Base-by-base conservation (phyloP, 2,797 vertebrate genomes). In the Valencia hispanica region DNA sequence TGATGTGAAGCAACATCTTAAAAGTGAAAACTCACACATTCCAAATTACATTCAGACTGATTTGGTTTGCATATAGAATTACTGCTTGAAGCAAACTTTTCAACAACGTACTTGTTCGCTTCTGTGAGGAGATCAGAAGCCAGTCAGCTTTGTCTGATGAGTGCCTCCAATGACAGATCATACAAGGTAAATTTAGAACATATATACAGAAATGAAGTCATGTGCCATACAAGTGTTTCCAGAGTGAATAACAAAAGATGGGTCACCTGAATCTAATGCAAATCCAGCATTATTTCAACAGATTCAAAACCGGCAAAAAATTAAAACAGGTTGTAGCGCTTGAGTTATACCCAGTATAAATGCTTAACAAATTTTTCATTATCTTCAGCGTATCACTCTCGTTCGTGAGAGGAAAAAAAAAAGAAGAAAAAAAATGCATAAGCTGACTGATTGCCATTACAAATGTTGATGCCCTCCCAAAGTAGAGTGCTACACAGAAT, bases 1-100 rank as follows among this genome's bases (percentile, higher is more conserved):
- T 74, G 79, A 88, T 83, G 86, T 89, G 81, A 92, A 89, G 81
- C 78, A 83, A 86, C 79, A 47, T 85, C 78, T 90, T 87, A 36
- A 86, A 87, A 86, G 77, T 86, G 79, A 48, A 87, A 76, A 81
- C 81, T 86, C 78, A 71, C 81, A 88, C 88, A 91, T 89, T 90
- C 86, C 87, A 81, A 96, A 95, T 95, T 96, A 96, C 96, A 97
- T 97, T 97, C 95, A 34, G 57, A 79, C 78, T 79, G 74, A 89
- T 92, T 90, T 86, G 87, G 82, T 90, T 93, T 93, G 92, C 91
- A 94, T 94, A 93, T 87, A 79, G 71, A 57, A 69, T 82, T 68
- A 86, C 78, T 34, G 81, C 82, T 86, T 88, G 78, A 55, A 84
- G 84, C 70, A 65, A 73, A 77, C 55, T 39, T 84, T 77, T 80